These are phyloP conservation scores for Ctenomys sociabilis DNA, from an alignment of 2,113 vertebrate genomes.

Conservation along the genomic window DNA sequence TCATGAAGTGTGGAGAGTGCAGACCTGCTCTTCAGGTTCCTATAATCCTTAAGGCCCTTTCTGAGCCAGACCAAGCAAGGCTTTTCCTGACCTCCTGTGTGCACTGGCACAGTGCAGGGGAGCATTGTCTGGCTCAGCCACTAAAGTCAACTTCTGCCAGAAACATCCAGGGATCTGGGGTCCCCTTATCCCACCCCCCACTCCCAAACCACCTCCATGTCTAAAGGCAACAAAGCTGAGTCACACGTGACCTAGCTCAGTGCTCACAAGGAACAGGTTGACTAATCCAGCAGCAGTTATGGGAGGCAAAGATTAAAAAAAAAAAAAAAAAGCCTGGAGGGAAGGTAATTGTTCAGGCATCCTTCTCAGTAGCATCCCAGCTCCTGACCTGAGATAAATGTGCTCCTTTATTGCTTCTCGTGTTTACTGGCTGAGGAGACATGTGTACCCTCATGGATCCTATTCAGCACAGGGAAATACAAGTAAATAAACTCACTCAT, in stretches of 20 bases:
- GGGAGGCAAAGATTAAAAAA: not conserved
- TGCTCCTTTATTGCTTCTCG: not conserved
- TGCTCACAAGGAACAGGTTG: not conserved
- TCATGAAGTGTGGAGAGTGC: not conserved
- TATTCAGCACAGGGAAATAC: not conserved
- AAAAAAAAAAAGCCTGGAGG: not conserved
- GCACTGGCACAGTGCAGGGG: not conserved
- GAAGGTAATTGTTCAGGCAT: not conserved
- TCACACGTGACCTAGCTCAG: not conserved
- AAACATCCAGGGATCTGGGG: not conserved
- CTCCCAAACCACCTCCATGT: not conserved
- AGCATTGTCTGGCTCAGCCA: not conserved
- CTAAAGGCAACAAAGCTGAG: not conserved
- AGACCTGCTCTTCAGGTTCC: not conserved
- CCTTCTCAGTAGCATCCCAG: not conserved
- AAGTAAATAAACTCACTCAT: not conserved
- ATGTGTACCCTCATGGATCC: not conserved
- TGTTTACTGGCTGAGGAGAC: not conserved
- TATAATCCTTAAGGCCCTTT: not conserved
- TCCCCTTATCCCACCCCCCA: too few relatives aligned
- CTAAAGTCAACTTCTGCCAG: not conserved
- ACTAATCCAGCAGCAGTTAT: not conserved
- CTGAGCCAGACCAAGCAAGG: not conserved
- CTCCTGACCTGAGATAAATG: not conserved
- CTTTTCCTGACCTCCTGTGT: not conserved